A percentile compares a stretch with the other conserved stretches of the same genome.
Evolutionary conservation across 2,113 vertebrate species (phyloP).

Genomic region (Thermophis baileyi): DNA sequence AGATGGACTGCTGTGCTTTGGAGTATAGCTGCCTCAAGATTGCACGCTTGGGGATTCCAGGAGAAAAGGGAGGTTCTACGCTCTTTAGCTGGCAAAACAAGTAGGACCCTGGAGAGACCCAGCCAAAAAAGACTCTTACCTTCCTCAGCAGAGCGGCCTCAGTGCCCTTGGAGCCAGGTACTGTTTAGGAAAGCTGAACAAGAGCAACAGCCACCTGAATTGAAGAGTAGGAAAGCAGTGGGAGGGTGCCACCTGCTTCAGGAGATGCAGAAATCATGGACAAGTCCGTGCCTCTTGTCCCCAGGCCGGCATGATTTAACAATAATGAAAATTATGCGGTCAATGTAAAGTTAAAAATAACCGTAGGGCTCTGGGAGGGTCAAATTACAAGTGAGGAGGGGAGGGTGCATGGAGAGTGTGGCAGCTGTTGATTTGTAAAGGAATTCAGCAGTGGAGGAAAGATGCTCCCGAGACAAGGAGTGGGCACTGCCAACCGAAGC

Average conservation of each 20-base stretch:
- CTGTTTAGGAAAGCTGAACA: background rate
- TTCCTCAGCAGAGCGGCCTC: background rate
- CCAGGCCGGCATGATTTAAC: background rate
- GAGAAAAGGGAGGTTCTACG: background rate
- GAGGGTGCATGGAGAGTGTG: background rate
- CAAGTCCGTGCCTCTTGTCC: background rate
- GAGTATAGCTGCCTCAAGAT: background rate
- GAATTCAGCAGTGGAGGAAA: background rate
- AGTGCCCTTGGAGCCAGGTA: background rate
- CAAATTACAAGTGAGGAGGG: constrained; percentile 10
- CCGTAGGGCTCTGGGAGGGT: background rate
- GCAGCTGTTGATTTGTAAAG: constrained; percentile 5
- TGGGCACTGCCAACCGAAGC: background rate
- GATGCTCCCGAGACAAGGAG: background rate
- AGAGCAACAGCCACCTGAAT: background rate
- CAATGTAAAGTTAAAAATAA: constrained; percentile 29
- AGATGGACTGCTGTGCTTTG: background rate
- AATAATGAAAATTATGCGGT: background rate
- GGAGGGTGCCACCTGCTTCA: background rate
- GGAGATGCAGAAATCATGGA: background rate
- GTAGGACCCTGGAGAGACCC: background rate
- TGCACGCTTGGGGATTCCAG: background rate
- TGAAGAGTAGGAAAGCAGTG: background rate
- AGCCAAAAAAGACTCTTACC: background rate
- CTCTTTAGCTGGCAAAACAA: no score